Conservation (phyloP, 2,113 vertebrate genomes). For the Thunnus thynnus region DNA sequence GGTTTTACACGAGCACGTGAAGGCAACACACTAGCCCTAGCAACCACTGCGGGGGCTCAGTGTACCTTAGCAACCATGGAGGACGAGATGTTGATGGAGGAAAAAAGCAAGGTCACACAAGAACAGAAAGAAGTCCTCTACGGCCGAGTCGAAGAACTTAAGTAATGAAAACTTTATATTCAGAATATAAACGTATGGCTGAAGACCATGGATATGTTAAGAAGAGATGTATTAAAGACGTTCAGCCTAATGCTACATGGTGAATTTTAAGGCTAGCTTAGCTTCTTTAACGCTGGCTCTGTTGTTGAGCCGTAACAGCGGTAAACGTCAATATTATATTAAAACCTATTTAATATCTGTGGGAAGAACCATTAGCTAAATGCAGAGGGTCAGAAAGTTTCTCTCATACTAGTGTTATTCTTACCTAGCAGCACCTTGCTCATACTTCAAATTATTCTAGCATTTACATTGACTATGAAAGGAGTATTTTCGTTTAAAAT, state of each 20-base stretch:
- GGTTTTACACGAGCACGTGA: not conserved
- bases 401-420: no score
- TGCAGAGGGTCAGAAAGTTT: no score
- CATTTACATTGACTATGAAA: no score
- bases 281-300: not conserved
- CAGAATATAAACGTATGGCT: no score
- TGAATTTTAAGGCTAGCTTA: not conserved
- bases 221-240: no score
- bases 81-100: not conserved
- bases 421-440: no score
- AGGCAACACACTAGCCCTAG: conserved; percentile 46
- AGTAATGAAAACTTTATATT: conserved; percentile 45
- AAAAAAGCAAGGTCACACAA: not conserved
- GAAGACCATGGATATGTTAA: no score
- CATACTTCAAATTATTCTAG: no score
- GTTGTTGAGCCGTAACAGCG: not conserved
- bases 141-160: conserved; percentile 47
- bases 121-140: conserved; percentile 4
- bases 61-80: conserved; percentile 68
- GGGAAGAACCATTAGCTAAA: not conserved
- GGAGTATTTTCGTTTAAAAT: no score
- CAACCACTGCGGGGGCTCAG: conserved; percentile 30
- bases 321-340: no score
- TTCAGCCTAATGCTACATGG: not conserved
- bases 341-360: no score